phyloP scores from a whole-genome alignment of 2,797 vertebrate genomes.

The Jordanella pulchra region DNA sequence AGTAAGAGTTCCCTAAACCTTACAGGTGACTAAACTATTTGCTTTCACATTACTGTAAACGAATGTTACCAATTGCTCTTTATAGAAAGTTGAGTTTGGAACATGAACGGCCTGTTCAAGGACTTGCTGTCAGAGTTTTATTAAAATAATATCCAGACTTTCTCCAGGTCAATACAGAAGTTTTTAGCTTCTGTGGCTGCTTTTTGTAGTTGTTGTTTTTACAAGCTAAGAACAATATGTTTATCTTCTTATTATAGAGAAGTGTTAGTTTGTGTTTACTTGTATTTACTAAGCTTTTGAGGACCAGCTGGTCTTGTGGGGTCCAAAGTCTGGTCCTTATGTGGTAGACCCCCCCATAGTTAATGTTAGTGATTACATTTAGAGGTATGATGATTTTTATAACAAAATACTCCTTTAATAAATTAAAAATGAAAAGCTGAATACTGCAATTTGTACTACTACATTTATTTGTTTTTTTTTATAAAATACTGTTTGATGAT shows the following conservation, averaged over 20 bases:
- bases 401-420: too few species aligned
- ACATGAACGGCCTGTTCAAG: not conserved
- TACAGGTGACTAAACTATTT: not conserved
- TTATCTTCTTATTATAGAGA: too few species aligned
- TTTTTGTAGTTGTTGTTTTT: not conserved
- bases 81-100: not conserved
- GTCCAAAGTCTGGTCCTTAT: too few species aligned
- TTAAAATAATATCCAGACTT: not conserved
- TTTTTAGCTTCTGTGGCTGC: not conserved
- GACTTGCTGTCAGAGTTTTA: not conserved
- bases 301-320: too few species aligned
- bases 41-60: not conserved
- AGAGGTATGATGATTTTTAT: too few species aligned
- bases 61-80: not conserved
- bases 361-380: too few species aligned
- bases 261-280: too few species aligned
- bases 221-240: too few species aligned
- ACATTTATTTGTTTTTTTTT: not conserved
- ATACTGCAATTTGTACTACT: not conserved
- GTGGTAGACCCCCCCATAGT: too few species aligned
- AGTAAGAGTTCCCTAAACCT: not conserved
- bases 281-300: too few species aligned
- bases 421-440: not conserved
- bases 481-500: not conserved
- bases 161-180: not conserved